These are phyloP conservation scores for Stichodactyla helianthus DNA, from an alignment of 64 coral and sea anemone species.

Conservation along the genomic window DNA sequence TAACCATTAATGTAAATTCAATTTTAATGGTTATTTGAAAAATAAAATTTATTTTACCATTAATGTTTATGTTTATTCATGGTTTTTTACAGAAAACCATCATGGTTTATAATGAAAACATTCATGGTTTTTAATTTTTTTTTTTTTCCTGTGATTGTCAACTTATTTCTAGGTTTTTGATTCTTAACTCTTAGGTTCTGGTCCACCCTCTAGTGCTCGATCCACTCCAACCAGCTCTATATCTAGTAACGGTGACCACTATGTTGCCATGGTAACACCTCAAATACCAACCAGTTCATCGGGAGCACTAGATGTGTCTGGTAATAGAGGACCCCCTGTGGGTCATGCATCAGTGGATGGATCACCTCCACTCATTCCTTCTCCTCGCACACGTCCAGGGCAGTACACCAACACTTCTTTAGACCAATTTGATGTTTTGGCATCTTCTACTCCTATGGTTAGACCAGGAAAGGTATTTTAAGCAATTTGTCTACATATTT, in stretches of 20 bases:
- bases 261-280: not conserved
- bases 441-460: constrained; percentile 65
- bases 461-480: constrained; percentile 22
- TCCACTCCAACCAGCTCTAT: not conserved
- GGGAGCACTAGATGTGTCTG: not conserved
- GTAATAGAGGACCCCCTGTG: constrained; percentile 36
- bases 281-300: not conserved
- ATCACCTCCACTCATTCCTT: constrained; percentile 23
- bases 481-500: no score
- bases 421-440: constrained; percentile 32
- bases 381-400: not conserved
- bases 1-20: no score
- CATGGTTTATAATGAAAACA: no score
- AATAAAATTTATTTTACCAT: no score
- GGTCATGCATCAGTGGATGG: constrained; percentile 41
- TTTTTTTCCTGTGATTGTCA: not conserved
- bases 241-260: not conserved
- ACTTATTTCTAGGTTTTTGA: not conserved
- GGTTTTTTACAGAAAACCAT: no score
- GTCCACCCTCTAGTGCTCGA: not conserved
- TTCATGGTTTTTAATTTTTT: not conserved
- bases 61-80: no score
- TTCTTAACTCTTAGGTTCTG: not conserved
- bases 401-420: constrained; percentile 5
- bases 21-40: no score